Evolutionary conservation across 2,888 invertebrate genomes (phyloP), one percentile per base, ranked within the genome.

Genomic region (Anthoptus insignis): DNA sequence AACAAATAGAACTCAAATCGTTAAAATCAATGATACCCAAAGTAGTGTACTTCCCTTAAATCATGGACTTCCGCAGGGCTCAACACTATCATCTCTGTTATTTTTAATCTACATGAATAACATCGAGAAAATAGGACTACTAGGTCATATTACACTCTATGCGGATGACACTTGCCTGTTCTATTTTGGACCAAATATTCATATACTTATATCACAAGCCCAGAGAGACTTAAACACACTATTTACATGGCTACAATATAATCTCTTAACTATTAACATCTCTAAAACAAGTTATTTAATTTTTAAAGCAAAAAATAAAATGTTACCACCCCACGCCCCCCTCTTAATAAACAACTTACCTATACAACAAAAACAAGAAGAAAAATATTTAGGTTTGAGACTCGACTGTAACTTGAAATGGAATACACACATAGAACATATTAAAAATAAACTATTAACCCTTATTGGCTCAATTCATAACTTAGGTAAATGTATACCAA

Each of bases 401-500:
- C 16, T 56, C 24, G 67, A 67, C 47, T 50, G 22, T 22, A 16
- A 32, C 14, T n/a, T 67, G 21, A 54, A 59, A 24, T 67, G 67
- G 67, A 60, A 64, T 32, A 27, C 57, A 11, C 57, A 60, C 16
- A 64, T 67, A 24, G 59, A 64, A 32, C 16, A 49, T 11, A 22
- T 64, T 47, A 29, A 34, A 42, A 42, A 27, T 3, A 66, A 66
- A 59, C 34, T 66, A 11, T 11, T 32, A 19, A 37, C 59, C 6
- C 19, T 66, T 19, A 53, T 54, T 8, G 63, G 63, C 24, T 29
- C 59, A n/a, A n/a, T n/a, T n/a, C n/a, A n/a, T n/a, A n/a, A n/a
- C n/a, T n/a, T n/a, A n/a, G n/a, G n/a, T n/a, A n/a, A n/a, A n/a
- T 64, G 60, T 27, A 39, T 67, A 27, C 64, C 67, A 45, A 32